Evolutionary conservation across 2,797 vertebrate genomes (phyloP).

Genomic region (Strix occidentalis): DNA sequence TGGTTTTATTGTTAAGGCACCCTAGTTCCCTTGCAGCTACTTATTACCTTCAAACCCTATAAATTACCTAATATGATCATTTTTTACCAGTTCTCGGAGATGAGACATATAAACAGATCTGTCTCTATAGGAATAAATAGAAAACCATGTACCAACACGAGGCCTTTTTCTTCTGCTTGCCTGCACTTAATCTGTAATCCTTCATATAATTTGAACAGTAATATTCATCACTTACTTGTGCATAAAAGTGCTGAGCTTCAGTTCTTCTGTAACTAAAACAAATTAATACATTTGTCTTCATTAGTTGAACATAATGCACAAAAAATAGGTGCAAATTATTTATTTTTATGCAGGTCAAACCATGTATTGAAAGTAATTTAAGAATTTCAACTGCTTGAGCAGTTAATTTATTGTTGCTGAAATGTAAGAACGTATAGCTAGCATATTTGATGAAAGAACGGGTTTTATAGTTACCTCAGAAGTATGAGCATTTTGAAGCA

Average conservation of each 20-base stretch:
- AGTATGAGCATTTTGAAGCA: not conserved
- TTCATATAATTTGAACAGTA: constrained; percentile 59
- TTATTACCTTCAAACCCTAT: not conserved
- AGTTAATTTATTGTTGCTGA: constrained; percentile 51
- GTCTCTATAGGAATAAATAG: constrained; percentile 9
- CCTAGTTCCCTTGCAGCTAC: not conserved
- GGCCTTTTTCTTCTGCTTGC: constrained; percentile 26
- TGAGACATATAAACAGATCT: not conserved
- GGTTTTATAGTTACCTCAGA: not conserved
- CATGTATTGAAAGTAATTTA: constrained; percentile 52
- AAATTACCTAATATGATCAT: not conserved
- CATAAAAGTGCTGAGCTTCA: constrained; percentile 58
- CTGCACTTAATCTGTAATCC: constrained; percentile 52
- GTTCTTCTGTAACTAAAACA: constrained; percentile 56
- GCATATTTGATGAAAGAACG: not conserved
- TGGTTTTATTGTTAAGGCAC: not conserved
- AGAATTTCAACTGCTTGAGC: constrained; percentile 50
- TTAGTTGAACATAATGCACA: constrained; percentile 60
- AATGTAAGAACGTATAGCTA: not conserved
- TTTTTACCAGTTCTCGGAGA: not conserved
- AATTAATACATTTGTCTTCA: constrained; percentile 74
- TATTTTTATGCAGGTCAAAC: constrained; percentile 63
- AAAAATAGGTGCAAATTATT: constrained; percentile 56
- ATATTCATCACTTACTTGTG: constrained; percentile 64
- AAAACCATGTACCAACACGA: not conserved